phyloP scores from a whole-genome alignment of 2,797 vertebrate species.

The Eulemur rubriventer region DNA sequence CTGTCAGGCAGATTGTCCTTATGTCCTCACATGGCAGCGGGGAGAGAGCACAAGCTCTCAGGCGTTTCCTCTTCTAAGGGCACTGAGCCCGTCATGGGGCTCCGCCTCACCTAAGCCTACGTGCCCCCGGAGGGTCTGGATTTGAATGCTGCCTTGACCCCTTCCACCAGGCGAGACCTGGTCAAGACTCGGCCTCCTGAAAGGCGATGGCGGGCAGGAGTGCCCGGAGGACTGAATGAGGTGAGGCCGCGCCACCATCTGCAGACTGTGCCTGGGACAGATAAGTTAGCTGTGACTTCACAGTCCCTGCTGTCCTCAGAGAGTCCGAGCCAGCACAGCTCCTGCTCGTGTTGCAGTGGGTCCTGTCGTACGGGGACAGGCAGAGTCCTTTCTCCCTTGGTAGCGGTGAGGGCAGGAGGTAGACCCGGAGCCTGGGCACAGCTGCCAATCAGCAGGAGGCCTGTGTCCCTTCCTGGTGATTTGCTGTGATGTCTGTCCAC shows the following conservation, averaged over 20 bases:
- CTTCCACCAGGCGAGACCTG: not conserved
- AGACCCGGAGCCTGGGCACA: not conserved
- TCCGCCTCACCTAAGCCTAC: not conserved
- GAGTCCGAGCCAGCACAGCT: not conserved
- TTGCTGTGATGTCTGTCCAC: rapidly evolving
- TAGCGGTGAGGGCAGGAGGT: not conserved
- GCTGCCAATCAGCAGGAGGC: not conserved
- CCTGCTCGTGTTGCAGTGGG: not conserved
- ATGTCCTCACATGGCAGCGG: not conserved
- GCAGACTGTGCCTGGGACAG: rapidly evolving
- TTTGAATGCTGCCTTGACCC: not conserved
- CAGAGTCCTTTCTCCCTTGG: not conserved
- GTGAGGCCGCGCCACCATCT: not conserved
- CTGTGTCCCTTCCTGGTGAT: not conserved
- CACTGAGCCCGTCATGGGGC: too few relatives aligned
- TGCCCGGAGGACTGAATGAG: not conserved
- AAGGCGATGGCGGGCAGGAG: not conserved
- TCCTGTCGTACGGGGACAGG: not conserved
- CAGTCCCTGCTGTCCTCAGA: not conserved
- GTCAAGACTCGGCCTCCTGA: not conserved
- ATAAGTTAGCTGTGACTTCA: not conserved
- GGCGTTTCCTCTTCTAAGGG: not conserved
- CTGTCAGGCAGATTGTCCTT: too few relatives aligned
- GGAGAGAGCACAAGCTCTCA: not conserved
- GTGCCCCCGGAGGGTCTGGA: not conserved